Conservation (phyloP, 2,888 invertebrate species). For the Ashinkailepas kermadecensis region DNA sequence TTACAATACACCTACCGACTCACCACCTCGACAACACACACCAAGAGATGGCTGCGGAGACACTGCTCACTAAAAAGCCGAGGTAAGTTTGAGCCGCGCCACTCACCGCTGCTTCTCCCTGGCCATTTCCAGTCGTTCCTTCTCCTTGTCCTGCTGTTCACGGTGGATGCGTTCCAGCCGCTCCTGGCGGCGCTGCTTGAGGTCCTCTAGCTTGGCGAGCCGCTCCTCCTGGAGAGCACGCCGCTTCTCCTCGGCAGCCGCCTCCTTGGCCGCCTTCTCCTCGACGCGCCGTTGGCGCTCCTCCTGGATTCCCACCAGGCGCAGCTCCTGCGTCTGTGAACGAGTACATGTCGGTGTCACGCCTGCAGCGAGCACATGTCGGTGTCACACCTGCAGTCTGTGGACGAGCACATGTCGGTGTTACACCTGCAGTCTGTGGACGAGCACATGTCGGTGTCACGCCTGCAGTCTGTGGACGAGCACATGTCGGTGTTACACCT, state of each 20-base stretch:
- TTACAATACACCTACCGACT: too few relatives aligned
- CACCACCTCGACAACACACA: too few relatives aligned
- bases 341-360: too few relatives aligned
- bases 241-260: constrained; percentile 78
- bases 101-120: constrained; percentile 60
- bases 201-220: constrained; percentile 55
- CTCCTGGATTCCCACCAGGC: constrained; percentile 65
- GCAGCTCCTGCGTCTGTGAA: constrained; percentile 46
- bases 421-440: too few relatives aligned
- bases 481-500: too few relatives aligned
- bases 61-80: too few relatives aligned
- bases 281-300: constrained; percentile 84
- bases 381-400: too few relatives aligned
- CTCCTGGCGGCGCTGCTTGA: constrained; percentile 69
- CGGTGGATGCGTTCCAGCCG: constrained; percentile 75
- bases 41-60: too few relatives aligned
- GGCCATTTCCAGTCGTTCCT: constrained; percentile 65
- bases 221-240: constrained; percentile 77
- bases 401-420: too few relatives aligned
- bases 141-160: constrained; percentile 65
- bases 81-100: neutral
- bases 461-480: too few relatives aligned
- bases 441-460: too few relatives aligned
- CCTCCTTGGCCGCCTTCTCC: constrained; percentile 92
- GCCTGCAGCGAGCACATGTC: too few relatives aligned